phyloP scores from a whole-genome alignment of 2,113 vertebrate genomes.

The Myanophis thanlyinensis region DNA sequence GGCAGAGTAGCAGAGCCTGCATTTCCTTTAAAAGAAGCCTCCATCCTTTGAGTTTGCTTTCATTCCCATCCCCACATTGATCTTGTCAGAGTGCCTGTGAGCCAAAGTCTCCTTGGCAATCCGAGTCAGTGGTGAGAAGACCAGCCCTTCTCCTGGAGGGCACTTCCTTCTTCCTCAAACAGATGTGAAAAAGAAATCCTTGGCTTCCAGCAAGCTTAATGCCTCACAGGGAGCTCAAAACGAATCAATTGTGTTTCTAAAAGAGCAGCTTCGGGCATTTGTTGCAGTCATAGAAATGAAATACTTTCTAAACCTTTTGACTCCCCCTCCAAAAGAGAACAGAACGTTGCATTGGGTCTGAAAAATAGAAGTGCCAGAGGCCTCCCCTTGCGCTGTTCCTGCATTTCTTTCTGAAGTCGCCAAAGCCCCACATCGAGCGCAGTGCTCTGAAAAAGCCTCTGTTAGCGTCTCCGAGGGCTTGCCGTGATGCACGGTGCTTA shows the following conservation, averaged over 20 bases:
- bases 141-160: background rate
- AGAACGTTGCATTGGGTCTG: background rate
- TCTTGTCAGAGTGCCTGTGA: background rate
- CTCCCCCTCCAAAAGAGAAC: background rate
- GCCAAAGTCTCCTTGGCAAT: background rate
- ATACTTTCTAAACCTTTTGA: background rate
- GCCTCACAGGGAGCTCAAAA: background rate
- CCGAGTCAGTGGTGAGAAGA: background rate
- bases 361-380: background rate
- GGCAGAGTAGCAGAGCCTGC: background rate
- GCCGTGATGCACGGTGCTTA: constrained; percentile 39
- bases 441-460: background rate
- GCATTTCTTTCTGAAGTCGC: background rate
- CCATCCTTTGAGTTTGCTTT: background rate
- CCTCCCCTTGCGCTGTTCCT: background rate
- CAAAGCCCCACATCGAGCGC: background rate
- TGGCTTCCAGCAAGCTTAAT: background rate
- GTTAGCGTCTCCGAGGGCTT: constrained; percentile 14
- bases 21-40: too few species aligned
- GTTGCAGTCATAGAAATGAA: background rate
- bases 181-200: background rate
- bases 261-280: background rate
- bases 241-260: background rate
- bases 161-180: background rate
- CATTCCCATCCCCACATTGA: background rate